phyloP scores from a whole-genome alignment of 2,113 vertebrate genomes.

The Tylochromis polylepis region DNA sequence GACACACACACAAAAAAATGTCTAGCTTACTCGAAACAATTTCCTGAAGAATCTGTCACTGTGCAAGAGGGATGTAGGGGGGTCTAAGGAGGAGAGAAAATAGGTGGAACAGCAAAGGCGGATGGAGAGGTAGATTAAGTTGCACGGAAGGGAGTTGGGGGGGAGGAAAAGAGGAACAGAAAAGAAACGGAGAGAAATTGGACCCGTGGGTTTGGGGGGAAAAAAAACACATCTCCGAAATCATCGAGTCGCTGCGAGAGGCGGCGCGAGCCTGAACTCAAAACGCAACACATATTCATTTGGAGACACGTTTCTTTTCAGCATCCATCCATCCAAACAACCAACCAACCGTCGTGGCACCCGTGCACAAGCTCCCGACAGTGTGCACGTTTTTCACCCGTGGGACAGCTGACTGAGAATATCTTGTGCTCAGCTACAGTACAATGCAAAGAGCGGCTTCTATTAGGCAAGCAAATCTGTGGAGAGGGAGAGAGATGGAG shows the following conservation, averaged over 20 bases:
- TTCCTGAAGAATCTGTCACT: conserved; percentile 71
- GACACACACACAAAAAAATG: conserved; percentile 33
- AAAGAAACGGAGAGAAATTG: conserved; percentile 12
- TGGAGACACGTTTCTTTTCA: conserved; percentile 33
- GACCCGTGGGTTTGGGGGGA: conserved; percentile 19
- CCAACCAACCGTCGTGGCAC: conserved; percentile 3
- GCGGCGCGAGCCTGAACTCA: background rate
- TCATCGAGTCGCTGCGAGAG: conserved; percentile 11
- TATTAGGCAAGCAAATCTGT: conserved; percentile 16
- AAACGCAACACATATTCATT: conserved; percentile 40
- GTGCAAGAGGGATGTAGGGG: conserved; percentile 23
- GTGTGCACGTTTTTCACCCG: conserved; percentile 13
- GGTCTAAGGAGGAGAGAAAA: conserved; percentile 38
- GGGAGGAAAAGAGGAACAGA: background rate
- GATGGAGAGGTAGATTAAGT: conserved; percentile 42
- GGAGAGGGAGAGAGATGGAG: background rate
- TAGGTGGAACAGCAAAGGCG: conserved; percentile 28
- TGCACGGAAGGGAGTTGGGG: background rate
- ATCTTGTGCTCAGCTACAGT: conserved; percentile 14
- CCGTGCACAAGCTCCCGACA: conserved; percentile 21
- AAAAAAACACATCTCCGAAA: background rate
- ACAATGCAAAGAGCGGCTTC: conserved; percentile 9
- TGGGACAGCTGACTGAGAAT: conserved; percentile 39
- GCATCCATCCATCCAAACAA: conserved; percentile 29
- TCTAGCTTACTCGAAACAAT: conserved; percentile 67